Evolutionary conservation across 2,113 vertebrate species (phyloP), one percentile per base, ranked within the genome.

Genomic region (Phrynocephalus versicolor): DNA sequence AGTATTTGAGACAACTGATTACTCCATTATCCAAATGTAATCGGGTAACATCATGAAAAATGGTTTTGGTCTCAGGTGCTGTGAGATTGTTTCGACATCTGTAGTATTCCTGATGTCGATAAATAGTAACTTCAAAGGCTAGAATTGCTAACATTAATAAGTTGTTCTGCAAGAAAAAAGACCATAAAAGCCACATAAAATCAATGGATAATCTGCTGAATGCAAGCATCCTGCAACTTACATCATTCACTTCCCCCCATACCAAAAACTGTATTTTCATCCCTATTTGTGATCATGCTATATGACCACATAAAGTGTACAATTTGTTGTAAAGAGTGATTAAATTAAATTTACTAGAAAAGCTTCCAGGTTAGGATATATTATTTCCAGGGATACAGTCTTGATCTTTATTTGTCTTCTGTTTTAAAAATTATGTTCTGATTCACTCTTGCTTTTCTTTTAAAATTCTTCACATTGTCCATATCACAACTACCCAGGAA

Each of bases 91-190:
- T 99, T 89, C 97, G 97, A 87, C 98, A 96, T 27, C 98, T 95
- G 88, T 97, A 98, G 91, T 98, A 99, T 41, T 97, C 95, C 88
- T 99, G 99, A 90, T 99, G 99, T 57, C 98, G 97, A 88, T 99
- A 99, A 92, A 99, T 95, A 51, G 98, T 99, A 70, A 99, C 98
- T 95, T 99, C 98, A 45, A 99, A 99, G 16, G 97, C 98, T 92
- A 99, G 88, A 83, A 99, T 96, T 78, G 97, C 98, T 90, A 99
- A 87, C 97, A 99, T 98, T 93, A 99, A 72, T 58, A 99, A 95
- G 82, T 99, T 99, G 93, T 98, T 97, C 99, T 99, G 57, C 2
- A 77, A 84, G 19, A 91, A 18, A 87, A 6, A 85, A 85, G 8
- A 19, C 18, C 45, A 64, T 60, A 33, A 51, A 13, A 79, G 37